A percentile compares a stretch with the other conserved stretches of the same genome.
Evolutionary conservation across 2,113 vertebrate genomes (phyloP).

Genomic region (Spilogale gracilis): DNA sequence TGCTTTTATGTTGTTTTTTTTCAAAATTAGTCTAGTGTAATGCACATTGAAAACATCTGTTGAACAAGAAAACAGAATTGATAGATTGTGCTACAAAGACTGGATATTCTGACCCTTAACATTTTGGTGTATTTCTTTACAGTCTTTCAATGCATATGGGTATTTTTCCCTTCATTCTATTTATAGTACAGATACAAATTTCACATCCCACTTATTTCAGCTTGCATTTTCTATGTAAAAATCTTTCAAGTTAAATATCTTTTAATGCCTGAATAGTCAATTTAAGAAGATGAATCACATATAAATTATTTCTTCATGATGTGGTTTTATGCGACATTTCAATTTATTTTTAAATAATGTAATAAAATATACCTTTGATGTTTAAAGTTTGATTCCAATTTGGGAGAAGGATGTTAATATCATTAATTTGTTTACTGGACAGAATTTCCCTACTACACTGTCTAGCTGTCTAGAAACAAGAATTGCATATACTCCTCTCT

Average conservation of each 20-base stretch:
- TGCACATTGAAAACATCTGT: not conserved
- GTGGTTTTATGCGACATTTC: not conserved
- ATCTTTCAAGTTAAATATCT: slow-evolving; percentile 21
- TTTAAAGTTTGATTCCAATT: slow-evolving; percentile 26
- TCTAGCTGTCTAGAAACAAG: not conserved
- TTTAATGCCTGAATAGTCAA: slow-evolving; percentile 38
- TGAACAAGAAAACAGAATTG: not conserved
- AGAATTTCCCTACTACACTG: not conserved
- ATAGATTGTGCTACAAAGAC: not conserved
- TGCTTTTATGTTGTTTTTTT: not conserved
- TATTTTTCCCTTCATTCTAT: not conserved
- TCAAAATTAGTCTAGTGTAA: not conserved
- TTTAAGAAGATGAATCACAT: not conserved
- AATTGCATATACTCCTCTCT: not conserved
- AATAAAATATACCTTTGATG: not conserved
- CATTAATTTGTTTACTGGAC: not conserved
- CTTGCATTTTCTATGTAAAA: not conserved
- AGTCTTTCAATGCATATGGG: not conserved
- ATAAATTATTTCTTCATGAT: not conserved
- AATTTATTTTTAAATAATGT: not conserved
- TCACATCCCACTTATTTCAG: not conserved
- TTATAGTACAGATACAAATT: not conserved
- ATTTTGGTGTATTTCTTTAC: not conserved
- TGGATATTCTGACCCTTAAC: not conserved
- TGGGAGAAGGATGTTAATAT: not conserved